Conservation (phyloP, 1,140 invertebrate genomes). For the Galleria mellonella region DNA sequence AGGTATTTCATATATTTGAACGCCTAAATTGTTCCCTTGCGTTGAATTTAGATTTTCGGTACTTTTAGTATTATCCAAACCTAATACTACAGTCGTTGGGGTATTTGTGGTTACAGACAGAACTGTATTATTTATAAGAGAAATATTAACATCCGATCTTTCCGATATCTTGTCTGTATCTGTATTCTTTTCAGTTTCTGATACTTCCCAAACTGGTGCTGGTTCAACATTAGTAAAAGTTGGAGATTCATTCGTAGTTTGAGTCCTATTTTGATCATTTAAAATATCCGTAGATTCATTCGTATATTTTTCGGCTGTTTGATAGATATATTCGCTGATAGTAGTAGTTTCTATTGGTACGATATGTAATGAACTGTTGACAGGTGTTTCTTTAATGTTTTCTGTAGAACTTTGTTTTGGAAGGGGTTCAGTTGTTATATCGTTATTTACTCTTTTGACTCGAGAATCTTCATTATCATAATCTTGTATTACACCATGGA, state of each 20-base stretch:
- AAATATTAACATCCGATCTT: constrained; percentile 4
- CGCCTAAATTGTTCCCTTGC: constrained; percentile 44
- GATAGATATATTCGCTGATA: constrained; percentile 50
- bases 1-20: constrained; percentile 60
- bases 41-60: constrained; percentile 25
- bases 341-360: constrained; percentile 36
- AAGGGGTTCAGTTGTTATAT: constrained; percentile 11
- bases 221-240: constrained; percentile 16
- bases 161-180: constrained; percentile 15
- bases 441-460: constrained; percentile 54
- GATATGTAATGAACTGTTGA: constrained; percentile 9
- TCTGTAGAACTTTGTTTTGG: constrained; percentile 14
- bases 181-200: constrained; percentile 27
- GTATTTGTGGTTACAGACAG: background rate
- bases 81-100: constrained; percentile 1
- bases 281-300: background rate
- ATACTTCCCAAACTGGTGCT: constrained; percentile 60
- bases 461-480: constrained; percentile 52
- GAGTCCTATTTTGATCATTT: background rate
- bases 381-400: constrained; percentile 7
- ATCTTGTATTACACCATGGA: constrained; percentile 50
- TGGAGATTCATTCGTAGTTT: background rate
- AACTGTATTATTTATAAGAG: background rate
- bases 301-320: constrained; percentile 20
- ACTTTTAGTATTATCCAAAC: background rate